A percentile compares a stretch with the other conserved stretches of the same genome.
Conservation (phyloP, 2,113 vertebrate species). For the Myrmecophaga tridactyla region DNA sequence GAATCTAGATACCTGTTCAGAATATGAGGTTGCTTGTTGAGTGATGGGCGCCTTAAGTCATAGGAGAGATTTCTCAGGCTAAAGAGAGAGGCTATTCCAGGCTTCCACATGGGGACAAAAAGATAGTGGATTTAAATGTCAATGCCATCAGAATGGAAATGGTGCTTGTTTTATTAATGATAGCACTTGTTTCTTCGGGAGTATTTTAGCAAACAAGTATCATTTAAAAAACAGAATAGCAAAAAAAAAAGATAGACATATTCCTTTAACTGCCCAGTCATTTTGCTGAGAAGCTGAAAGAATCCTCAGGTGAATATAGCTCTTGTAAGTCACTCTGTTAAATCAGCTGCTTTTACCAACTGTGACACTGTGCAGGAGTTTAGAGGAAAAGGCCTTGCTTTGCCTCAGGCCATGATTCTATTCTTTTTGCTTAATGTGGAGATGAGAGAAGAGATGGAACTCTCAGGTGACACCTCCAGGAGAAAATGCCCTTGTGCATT, state of each 20-base stretch:
- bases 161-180: background rate
- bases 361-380: constrained; percentile 59
- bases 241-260: background rate
- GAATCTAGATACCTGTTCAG: background rate
- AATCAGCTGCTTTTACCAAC: constrained; percentile 57
- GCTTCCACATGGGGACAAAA: background rate
- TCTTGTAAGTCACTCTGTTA: constrained; percentile 58
- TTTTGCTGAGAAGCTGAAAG: constrained; percentile 39
- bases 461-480: constrained; percentile 66
- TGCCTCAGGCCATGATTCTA: constrained; percentile 61
- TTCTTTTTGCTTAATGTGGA: constrained; percentile 72
- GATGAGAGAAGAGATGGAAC: constrained; percentile 71
- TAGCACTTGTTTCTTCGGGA: background rate
- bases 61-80: background rate
- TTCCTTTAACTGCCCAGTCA: constrained; percentile 18
- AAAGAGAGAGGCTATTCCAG: background rate
- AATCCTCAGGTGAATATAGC: constrained; percentile 46
- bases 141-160: background rate
- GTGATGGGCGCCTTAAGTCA: background rate
- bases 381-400: constrained; percentile 71
- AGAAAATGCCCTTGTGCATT: constrained; percentile 73
- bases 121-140: background rate
- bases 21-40: background rate
- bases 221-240: background rate
- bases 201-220: background rate